A percentile compares a stretch with the other conserved stretches of the same genome.
phyloP scores from a whole-genome alignment of 2,888 invertebrate species.

The Euplagia quadripunctaria region DNA sequence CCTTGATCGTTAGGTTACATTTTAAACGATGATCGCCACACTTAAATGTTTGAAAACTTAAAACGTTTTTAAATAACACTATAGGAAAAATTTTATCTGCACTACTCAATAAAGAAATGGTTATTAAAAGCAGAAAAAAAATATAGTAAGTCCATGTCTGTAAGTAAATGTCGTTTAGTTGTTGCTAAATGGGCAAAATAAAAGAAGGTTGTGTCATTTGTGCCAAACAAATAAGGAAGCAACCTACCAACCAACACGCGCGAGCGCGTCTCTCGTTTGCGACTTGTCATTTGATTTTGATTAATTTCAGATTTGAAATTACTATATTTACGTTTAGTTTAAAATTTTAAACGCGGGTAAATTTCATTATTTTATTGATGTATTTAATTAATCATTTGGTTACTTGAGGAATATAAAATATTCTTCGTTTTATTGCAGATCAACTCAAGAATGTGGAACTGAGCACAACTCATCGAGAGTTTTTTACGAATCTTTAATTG shows the following conservation, averaged over 20 bases:
- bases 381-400: slow-evolving; percentile 18
- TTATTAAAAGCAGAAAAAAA: not conserved
- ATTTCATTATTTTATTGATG: slow-evolving; percentile 30
- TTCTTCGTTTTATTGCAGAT: slow-evolving; percentile 64
- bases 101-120: not conserved
- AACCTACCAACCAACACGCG: slow-evolving; percentile 1
- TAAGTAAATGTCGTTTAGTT: slow-evolving; percentile 5
- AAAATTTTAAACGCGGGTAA: slow-evolving; percentile 49
- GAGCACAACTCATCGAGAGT: slow-evolving; percentile 34
- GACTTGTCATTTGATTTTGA: slow-evolving; percentile 19
- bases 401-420: slow-evolving; percentile 6
- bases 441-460: slow-evolving; percentile 65
- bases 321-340: slow-evolving; percentile 35
- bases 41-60: not conserved
- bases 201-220: not conserved
- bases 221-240: not conserved
- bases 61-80: not conserved
- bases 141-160: no score
- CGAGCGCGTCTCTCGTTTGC: not conserved
- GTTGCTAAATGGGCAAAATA: not conserved
- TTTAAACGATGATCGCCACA: not conserved
- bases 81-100: not conserved
- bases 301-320: not conserved
- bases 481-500: slow-evolving; percentile 25
- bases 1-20: slow-evolving; percentile 4